These are phyloP conservation scores for Gobius niger DNA, from an alignment of 2,113 vertebrate species.

Conservation along the genomic window DNA sequence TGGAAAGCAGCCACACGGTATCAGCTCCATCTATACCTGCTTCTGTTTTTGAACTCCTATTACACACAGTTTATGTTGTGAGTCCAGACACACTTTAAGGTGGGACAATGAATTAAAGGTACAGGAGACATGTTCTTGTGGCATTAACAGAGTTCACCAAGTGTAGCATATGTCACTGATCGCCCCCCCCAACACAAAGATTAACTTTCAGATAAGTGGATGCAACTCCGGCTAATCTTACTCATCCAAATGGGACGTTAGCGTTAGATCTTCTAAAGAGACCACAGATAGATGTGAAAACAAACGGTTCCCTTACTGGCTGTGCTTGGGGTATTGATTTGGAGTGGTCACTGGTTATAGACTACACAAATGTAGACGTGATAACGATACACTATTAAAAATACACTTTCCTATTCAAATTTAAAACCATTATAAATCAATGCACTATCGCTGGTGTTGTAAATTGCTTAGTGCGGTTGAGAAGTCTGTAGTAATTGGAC, in stretches of 20 bases:
- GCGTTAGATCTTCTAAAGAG: conserved; percentile 37
- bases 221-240: conserved; percentile 53
- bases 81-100: conserved; percentile 58
- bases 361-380: conserved; percentile 20
- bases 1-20: conserved; percentile 65
- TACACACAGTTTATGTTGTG: conserved; percentile 46
- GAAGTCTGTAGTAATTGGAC: conserved; percentile 49
- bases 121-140: conserved; percentile 32
- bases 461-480: conserved; percentile 21
- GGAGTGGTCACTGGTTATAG: conserved; percentile 22
- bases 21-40: conserved; percentile 54
- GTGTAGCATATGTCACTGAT: conserved; percentile 51
- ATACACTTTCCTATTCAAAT: not conserved
- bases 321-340: conserved; percentile 55
- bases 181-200: conserved; percentile 34
- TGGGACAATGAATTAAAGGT: conserved; percentile 45
- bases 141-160: conserved; percentile 40
- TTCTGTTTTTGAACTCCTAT: conserved; percentile 52
- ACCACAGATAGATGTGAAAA: conserved; percentile 51
- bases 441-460: conserved; percentile 19
- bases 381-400: not conserved
- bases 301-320: conserved; percentile 45
- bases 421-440: not conserved
- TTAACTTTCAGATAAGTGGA: conserved; percentile 54
- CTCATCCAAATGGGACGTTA: conserved; percentile 36